A percentile compares a stretch with the other conserved stretches of the same genome.
These are phyloP conservation scores for Sphaeridia pumilis DNA, from an alignment of 2,888 invertebrate genomes.

Conservation along the genomic window DNA sequence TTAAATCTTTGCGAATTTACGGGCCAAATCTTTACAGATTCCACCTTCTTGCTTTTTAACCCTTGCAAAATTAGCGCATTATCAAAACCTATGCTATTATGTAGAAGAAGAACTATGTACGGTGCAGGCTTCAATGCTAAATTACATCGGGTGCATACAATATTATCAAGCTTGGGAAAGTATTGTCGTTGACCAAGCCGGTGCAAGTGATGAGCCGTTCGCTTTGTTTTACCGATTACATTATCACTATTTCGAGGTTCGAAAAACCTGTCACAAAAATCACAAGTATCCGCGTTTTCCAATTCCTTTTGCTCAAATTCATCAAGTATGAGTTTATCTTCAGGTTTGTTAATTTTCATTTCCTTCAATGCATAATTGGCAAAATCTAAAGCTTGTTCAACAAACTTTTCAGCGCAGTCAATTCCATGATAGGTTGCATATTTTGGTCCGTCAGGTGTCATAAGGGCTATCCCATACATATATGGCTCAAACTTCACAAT, in stretches of 20 bases:
- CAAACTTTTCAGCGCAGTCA: not conserved
- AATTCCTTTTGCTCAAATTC: not conserved
- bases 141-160: not conserved
- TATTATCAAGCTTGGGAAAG: not conserved
- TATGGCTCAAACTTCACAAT: not conserved
- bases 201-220: not conserved
- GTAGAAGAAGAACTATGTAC: not conserved
- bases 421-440: not conserved
- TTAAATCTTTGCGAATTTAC: not conserved
- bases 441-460: not conserved
- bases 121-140: too few species aligned
- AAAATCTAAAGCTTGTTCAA: not conserved
- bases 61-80: not conserved
- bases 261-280: too few species aligned
- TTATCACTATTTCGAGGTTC: too few species aligned
- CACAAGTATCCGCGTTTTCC: not conserved
- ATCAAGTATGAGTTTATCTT: not conserved
- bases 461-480: not conserved
- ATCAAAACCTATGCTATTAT: not conserved
- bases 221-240: too few species aligned
- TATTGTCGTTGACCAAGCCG: not conserved
- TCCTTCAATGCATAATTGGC: not conserved
- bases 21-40: not conserved
- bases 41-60: not conserved
- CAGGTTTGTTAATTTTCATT: not conserved